Evolutionary conservation across 2,113 vertebrate species (phyloP).

Genomic region (Grammomys dolichurus): DNA sequence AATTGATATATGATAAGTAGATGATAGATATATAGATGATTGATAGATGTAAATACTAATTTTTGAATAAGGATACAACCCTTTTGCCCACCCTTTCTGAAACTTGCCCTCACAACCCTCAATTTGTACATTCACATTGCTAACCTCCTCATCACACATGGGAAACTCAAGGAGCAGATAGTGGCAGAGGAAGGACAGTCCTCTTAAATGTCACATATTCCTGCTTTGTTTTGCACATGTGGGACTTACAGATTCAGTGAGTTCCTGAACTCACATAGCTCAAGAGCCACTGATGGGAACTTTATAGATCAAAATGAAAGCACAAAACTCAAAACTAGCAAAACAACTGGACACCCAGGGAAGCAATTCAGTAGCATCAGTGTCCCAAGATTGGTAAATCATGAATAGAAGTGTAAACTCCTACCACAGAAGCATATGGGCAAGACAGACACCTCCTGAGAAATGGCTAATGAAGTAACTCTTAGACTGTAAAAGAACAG

Average conservation of each 20-base stretch:
- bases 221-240: not conserved
- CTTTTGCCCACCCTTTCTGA: fast-evolving
- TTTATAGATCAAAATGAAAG: not conserved
- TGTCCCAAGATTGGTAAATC: not conserved
- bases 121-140: not conserved
- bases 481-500: not conserved
- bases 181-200: fast-evolving
- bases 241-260: not conserved
- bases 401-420: not conserved
- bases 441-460: no score
- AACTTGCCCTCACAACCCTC: fast-evolving
- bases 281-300: not conserved
- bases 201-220: not conserved
- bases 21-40: no score
- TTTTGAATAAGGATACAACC: not conserved
- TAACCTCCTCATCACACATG: not conserved
- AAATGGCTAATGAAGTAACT: no score
- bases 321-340: not conserved
- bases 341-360: not conserved
- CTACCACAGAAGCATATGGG: not conserved
- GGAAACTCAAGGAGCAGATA: not conserved
- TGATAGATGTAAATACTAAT: not conserved
- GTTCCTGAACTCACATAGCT: not conserved
- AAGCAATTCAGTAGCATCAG: not conserved
- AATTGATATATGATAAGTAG: no score